phyloP scores from a whole-genome alignment of 2,797 vertebrate species.

The Sebastes dallii region DNA sequence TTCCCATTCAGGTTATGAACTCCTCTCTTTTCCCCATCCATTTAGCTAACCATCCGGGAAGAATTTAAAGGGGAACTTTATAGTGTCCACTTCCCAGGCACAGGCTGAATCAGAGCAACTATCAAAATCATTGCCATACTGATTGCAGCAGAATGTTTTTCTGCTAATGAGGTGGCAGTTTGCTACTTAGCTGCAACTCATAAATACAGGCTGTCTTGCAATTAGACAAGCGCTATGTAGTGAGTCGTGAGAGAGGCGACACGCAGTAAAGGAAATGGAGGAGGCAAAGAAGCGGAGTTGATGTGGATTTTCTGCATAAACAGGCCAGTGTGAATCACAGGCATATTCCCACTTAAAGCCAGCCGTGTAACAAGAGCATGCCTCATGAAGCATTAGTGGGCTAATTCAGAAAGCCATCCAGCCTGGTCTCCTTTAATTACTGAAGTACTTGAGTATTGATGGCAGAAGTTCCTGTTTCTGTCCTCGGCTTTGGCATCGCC shows the following conservation, averaged over 20 bases:
- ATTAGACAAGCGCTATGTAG: conserved; percentile 56
- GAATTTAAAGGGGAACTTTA: conserved; percentile 57
- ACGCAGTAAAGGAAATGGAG: conserved; percentile 50
- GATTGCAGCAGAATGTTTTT: conserved; percentile 59
- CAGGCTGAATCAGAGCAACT: conserved; percentile 33
- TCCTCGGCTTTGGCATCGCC: conserved; percentile 9
- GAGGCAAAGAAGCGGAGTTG: conserved; percentile 51
- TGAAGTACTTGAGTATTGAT: conserved; percentile 31
- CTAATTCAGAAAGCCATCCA: conserved; percentile 55
- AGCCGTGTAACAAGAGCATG: conserved; percentile 46
- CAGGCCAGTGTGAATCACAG: conserved; percentile 52
- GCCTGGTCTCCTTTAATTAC: conserved; percentile 54
- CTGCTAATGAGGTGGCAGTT: conserved; percentile 71
- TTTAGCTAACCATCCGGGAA: conserved; percentile 64
- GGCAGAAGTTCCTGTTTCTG: conserved; percentile 27
- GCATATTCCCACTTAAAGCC: conserved; percentile 51
- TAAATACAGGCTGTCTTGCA: conserved; percentile 60
- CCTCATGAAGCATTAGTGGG: conserved; percentile 53
- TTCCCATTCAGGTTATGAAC: conserved; percentile 77
- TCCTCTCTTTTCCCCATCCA: conserved; percentile 49
- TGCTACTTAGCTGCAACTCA: conserved; percentile 59
- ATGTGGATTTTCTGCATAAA: conserved; percentile 70
- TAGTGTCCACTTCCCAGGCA: conserved; percentile 49
- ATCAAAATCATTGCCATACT: conserved; percentile 59
- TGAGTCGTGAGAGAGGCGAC: conserved; percentile 53